Evolutionary conservation across 2,797 vertebrate species (phyloP).

Genomic region (Chaunax sp.): DNA sequence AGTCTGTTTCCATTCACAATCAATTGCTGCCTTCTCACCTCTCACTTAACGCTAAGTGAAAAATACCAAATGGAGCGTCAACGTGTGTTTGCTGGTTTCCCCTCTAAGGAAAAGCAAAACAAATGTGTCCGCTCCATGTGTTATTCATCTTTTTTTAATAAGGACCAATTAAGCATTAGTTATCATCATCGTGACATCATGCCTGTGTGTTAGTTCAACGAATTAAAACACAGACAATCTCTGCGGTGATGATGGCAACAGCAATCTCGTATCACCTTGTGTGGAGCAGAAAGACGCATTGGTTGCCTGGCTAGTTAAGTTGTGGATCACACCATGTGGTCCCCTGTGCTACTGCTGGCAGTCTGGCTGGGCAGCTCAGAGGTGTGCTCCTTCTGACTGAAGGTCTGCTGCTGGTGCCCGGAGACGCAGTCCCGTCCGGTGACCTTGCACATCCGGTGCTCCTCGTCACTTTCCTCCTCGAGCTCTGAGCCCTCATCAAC

Average conservation of each 20-base stretch:
- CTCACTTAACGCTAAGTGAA: background rate
- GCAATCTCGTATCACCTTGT: constrained; percentile 25
- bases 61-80: constrained; percentile 24
- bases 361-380: constrained; percentile 65
- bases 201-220: constrained; percentile 49
- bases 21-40: constrained; percentile 38
- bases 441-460: constrained; percentile 72
- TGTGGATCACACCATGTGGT: constrained; percentile 81
- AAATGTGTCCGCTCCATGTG: constrained; percentile 36
- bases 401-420: constrained; percentile 60
- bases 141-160: constrained; percentile 41
- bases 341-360: constrained; percentile 71
- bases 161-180: constrained; percentile 47
- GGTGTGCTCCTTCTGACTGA: constrained; percentile 74
- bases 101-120: constrained; percentile 38
- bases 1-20: constrained; percentile 59
- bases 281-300: constrained; percentile 40
- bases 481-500: constrained; percentile 77
- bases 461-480: constrained; percentile 78
- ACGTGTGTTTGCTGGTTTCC: constrained; percentile 46
- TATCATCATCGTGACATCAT: constrained; percentile 48
- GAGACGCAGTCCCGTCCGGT: constrained; percentile 76
- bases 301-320: constrained; percentile 45
- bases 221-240: constrained; percentile 52
- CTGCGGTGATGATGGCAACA: constrained; percentile 47